phyloP scores from a whole-genome alignment of 1,140 invertebrate species.

The Zelostemma sp. region DNA sequence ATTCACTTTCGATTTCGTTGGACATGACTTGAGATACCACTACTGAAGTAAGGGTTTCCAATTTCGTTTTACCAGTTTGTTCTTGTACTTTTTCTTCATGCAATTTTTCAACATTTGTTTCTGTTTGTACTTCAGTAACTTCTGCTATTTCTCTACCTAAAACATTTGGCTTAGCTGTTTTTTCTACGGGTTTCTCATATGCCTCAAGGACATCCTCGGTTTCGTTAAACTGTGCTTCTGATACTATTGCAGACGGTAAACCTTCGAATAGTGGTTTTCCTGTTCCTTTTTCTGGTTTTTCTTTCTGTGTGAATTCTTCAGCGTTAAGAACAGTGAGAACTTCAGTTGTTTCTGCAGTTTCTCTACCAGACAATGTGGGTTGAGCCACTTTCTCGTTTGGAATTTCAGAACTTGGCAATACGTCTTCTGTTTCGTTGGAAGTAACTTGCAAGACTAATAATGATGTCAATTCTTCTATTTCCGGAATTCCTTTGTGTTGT shows the following conservation, averaged over 20 bases:
- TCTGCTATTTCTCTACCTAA: conserved; percentile 50
- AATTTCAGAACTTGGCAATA: conserved; percentile 23
- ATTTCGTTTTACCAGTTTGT: conserved; percentile 49
- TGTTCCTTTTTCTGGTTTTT: conserved; percentile 44
- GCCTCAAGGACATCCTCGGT: conserved; percentile 32
- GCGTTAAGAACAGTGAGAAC: conserved; percentile 44
- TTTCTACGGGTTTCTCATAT: conserved; percentile 28
- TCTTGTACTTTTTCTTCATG: conserved; percentile 24
- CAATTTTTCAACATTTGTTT: conserved; percentile 49
- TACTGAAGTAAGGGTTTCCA: conserved; percentile 53
- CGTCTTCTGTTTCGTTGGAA: conserved; percentile 22
- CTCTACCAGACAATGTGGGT: conserved; percentile 44
- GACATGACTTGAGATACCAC: conserved; percentile 53
- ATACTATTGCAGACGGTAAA: conserved; percentile 32
- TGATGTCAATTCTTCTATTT: conserved; percentile 52
- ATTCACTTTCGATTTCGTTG: conserved; percentile 47
- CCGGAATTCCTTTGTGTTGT: conserved; percentile 48
- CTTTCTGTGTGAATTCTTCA: conserved; percentile 27
- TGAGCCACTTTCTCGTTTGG: conserved; percentile 49
- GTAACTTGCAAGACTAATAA: conserved; percentile 53
- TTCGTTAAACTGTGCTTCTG: conserved; percentile 47
- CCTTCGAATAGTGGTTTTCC: conserved; percentile 43
- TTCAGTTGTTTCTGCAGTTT: conserved; percentile 51
- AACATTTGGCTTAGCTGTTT: conserved; percentile 46
- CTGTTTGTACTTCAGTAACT: conserved; percentile 47